A percentile compares a stretch with the other conserved stretches of the same genome.
These are phyloP conservation scores for Agrotis exclamationis DNA, from an alignment of 2,888 invertebrate species.

Conservation along the genomic window DNA sequence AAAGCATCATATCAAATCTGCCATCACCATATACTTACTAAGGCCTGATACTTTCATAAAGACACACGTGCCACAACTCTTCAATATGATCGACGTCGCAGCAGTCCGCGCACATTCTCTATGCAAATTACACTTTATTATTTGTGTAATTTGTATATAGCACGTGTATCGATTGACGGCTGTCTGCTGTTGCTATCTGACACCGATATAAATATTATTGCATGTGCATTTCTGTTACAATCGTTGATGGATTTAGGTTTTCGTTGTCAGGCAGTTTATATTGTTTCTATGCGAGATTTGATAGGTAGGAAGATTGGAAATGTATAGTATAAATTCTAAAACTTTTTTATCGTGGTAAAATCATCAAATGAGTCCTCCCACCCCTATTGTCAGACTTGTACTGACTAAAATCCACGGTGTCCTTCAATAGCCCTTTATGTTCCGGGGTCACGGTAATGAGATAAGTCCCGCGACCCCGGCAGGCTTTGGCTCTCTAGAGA, in stretches of 20 bases:
- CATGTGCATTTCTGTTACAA: slow-evolving; percentile 28
- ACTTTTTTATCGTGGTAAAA: too few relatives aligned
- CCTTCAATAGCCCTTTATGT: too few relatives aligned
- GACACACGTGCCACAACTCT: slow-evolving; percentile 19
- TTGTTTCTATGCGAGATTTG: background rate
- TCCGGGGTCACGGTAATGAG: too few relatives aligned
- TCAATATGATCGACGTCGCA: slow-evolving; percentile 29
- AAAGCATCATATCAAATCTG: background rate
- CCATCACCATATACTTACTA: background rate
- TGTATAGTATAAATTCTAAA: too few relatives aligned
- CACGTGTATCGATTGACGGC: slow-evolving; percentile 50
- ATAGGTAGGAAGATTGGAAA: background rate
- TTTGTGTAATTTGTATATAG: slow-evolving; percentile 44
- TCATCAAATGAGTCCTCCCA: too few relatives aligned
- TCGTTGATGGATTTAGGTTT: background rate
- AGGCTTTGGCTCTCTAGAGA: too few relatives aligned
- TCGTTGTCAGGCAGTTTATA: background rate
- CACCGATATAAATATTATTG: slow-evolving; percentile 17
- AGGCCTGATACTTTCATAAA: slow-evolving; percentile 29
- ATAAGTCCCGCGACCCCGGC: too few relatives aligned
- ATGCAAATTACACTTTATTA: slow-evolving; percentile 49
- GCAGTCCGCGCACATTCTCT: slow-evolving; percentile 35
- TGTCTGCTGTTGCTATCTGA: slow-evolving; percentile 50
- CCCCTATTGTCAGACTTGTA: too few relatives aligned
- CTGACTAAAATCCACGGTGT: too few relatives aligned